Conservation (phyloP, 2,888 invertebrate genomes). For the Drosophila tripunctata region DNA sequence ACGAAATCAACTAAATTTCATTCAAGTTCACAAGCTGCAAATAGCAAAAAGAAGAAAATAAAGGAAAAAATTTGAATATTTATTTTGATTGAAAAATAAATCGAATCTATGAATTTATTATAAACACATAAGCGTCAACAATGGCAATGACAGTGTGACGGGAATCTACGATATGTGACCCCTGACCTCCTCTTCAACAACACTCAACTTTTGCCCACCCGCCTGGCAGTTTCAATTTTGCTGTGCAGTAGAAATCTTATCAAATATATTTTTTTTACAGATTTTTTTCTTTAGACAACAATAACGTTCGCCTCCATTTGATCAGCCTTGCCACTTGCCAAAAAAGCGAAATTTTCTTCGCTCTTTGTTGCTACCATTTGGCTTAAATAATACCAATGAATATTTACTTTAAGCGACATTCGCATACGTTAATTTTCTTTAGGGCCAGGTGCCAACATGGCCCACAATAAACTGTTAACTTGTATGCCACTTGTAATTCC, state of each 20-base stretch:
- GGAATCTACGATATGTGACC: not conserved
- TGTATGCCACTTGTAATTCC: constrained; percentile 66
- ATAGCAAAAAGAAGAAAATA: too few relatives aligned
- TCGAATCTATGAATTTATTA: constrained; percentile 82
- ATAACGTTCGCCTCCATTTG: not conserved
- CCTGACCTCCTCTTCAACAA: not conserved
- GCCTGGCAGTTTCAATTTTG: constrained; percentile 30
- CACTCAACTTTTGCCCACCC: constrained; percentile 2
- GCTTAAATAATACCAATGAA: constrained; percentile 68
- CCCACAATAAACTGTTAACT: constrained; percentile 57
- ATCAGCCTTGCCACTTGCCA: constrained; percentile 27
- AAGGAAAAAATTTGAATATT: constrained; percentile 46
- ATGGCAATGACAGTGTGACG: constrained; percentile 53
- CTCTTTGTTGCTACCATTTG: constrained; percentile 27
- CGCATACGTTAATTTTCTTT: constrained; percentile 27
- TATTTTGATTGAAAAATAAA: constrained; percentile 82
- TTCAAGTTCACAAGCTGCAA: constrained; percentile 28
- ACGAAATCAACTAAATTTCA: constrained; percentile 39
- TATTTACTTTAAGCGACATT: constrained; percentile 69
- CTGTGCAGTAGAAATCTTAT: constrained; percentile 29
- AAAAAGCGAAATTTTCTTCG: constrained; percentile 45
- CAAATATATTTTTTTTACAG: constrained; percentile 7
- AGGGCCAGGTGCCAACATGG: constrained; percentile 10
- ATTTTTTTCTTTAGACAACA: constrained; percentile 27
- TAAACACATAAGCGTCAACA: constrained; percentile 74